Evolutionary conservation across 2,113 vertebrate species (phyloP).

Genomic region (Pagrus major): DNA sequence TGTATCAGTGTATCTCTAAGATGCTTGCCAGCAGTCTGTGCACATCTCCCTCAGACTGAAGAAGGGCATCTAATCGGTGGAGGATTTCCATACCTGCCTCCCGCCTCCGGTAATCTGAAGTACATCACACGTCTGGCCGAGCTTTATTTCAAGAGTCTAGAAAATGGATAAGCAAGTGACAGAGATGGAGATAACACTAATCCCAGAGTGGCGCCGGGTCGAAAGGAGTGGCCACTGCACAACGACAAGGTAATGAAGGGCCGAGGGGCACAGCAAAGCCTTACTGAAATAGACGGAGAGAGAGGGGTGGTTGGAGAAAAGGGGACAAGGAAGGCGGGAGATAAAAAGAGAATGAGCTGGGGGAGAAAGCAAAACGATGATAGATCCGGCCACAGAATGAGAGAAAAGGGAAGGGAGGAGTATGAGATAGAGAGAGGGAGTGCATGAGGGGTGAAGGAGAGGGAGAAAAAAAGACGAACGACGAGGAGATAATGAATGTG

Average conservation of each 20-base stretch:
- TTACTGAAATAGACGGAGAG: conserved; percentile 9
- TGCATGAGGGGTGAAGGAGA: conserved; percentile 16
- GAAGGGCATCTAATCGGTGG: conserved; percentile 77
- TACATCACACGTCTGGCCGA: conserved; percentile 70
- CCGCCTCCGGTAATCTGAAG: conserved; percentile 73
- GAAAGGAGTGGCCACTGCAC: conserved; percentile 57
- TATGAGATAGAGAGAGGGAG: not conserved
- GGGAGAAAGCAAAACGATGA: conserved; percentile 35
- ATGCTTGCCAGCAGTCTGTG: conserved; percentile 50
- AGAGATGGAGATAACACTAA: conserved; percentile 76
- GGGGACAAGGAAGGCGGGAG: not conserved
- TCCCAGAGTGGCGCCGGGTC: conserved; percentile 61
- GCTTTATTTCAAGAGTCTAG: conserved; percentile 78
- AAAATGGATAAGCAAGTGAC: conserved; percentile 80
- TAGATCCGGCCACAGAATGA: conserved; percentile 20
- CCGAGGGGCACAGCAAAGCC: conserved; percentile 55
- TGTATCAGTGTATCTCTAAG: conserved; percentile 42
- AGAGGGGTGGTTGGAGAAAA: not conserved
- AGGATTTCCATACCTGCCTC: conserved; percentile 76
- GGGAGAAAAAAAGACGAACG: not conserved
- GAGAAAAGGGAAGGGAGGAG: not conserved
- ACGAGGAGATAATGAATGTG: conserved; percentile 36
- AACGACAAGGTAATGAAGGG: conserved; percentile 65
- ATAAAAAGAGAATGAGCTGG: conserved; percentile 24
- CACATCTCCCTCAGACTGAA: conserved; percentile 50